Percentiles rank a stretch among this genome's conserved stretches.
These are phyloP conservation scores for Calephelis virginiensis DNA, from an alignment of 1,140 invertebrate species.

Conservation along the genomic window DNA sequence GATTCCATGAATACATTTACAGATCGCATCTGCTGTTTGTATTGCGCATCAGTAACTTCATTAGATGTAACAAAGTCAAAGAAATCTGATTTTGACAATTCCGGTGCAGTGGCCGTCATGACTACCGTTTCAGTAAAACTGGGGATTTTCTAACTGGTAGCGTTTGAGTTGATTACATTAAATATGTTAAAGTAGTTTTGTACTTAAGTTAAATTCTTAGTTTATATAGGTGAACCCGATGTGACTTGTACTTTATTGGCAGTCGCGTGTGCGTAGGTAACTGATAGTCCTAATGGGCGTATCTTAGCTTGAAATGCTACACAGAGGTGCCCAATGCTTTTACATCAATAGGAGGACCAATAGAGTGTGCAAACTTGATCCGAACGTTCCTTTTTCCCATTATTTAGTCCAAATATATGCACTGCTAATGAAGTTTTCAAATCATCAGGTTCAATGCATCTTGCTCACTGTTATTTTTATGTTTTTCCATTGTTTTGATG, in stretches of 20 bases:
- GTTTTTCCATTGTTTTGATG: conserved; percentile 50
- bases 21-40: conserved; percentile 81
- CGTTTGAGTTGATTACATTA: conserved; percentile 45
- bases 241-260: conserved; percentile 77
- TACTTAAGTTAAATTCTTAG: conserved; percentile 72
- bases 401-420: conserved; percentile 64
- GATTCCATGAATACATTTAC: conserved; percentile 81
- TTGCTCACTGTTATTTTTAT: conserved; percentile 22
- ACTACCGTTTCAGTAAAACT: conserved; percentile 81
- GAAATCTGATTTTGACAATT: conserved; percentile 88
- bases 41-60: conserved; percentile 81
- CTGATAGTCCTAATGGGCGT: conserved; percentile 46
- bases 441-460: conserved; percentile 24
- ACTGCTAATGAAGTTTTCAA: conserved; percentile 48
- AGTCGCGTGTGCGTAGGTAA: conserved; percentile 74
- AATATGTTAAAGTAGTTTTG: conserved; percentile 50
- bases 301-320: conserved; percentile 50
- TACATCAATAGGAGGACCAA: conserved; percentile 66
- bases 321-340: conserved; percentile 47
- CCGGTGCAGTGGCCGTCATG: conserved; percentile 87
- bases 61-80: conserved; percentile 92
- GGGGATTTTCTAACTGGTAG: conserved; percentile 51
- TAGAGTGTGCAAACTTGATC: conserved; percentile 72
- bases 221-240: conserved; percentile 68
- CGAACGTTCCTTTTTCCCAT: conserved; percentile 75